phyloP scores from a whole-genome alignment of 2,888 invertebrate species.

The Cosmorhoe ocellata region DNA sequence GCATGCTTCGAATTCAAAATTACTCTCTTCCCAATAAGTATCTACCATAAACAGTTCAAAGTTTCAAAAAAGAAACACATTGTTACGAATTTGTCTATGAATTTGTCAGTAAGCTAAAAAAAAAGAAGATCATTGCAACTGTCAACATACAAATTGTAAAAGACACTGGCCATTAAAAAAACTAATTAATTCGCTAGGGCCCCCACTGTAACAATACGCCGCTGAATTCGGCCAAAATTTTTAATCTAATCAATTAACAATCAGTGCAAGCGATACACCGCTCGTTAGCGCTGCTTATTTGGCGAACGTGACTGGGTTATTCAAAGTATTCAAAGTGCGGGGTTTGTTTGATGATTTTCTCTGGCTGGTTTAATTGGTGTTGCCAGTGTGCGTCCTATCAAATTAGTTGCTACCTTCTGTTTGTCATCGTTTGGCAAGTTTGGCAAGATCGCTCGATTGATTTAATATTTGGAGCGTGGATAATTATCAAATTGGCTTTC shows the following conservation, averaged over 20 bases:
- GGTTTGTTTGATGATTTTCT: constrained; percentile 73
- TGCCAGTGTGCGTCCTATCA: constrained; percentile 51
- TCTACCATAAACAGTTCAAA: too few species aligned
- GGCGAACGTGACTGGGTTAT: constrained; percentile 77
- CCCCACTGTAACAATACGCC: constrained; percentile 69
- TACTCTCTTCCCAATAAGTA: constrained; percentile 15
- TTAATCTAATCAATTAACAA: constrained; percentile 83
- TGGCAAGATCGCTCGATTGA: constrained; percentile 6
- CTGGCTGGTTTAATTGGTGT: constrained; percentile 65
- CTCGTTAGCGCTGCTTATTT: constrained; percentile 81
- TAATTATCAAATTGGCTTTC: constrained; percentile 16
- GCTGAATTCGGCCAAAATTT: constrained; percentile 74
- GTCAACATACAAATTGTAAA: constrained; percentile 74
- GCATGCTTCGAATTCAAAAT: constrained; percentile 27
- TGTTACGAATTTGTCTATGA: too few species aligned
- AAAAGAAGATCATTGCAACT: constrained; percentile 48
- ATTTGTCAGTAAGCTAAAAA: constrained; percentile 14
- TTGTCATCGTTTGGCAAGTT: constrained; percentile 17
- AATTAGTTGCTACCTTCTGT: constrained; percentile 17
- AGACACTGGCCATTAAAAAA: constrained; percentile 69
- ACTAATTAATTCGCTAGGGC: constrained; percentile 63
- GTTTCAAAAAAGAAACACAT: too few species aligned
- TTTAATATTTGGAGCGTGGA: constrained; percentile 24
- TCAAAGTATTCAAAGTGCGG: constrained; percentile 76
- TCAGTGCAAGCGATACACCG: constrained; percentile 81